Base-by-base conservation (phyloP, 2,797 vertebrate genomes). In the Petrocephalus schoutedeni region DNA sequence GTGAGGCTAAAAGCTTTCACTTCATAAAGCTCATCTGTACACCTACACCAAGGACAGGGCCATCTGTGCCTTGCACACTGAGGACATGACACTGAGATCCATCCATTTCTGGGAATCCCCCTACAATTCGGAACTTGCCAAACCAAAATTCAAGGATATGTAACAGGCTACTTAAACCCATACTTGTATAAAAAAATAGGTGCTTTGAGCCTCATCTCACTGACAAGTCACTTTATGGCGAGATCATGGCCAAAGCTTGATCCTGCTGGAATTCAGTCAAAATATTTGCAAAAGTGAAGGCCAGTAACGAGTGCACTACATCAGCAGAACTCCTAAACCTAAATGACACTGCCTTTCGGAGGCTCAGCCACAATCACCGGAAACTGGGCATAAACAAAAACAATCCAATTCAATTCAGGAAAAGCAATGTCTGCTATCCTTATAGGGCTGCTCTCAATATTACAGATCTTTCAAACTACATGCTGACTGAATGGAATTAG, bases 401-500 rank as follows among this genome's bases (percentile, higher is more conserved):
- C 74, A 49, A 80, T 49, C 41, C 36, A 21, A 80, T 80, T 80
- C 19, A 49, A 80, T 80, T 49, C 41, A 80, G 74, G 74, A 80
- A 80, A 80, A 80, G 74, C 16, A 80, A 80, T 80, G 19, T 45
- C 71, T 45, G 71, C 41, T 77, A n/a, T 77, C 74, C 74, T 80
- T 80, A 80, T 49, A 51, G 3, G 8, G 41, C 21, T 21, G 45
- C n/a, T 77, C 36, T 80, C 74, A 49, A 49, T 36, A 36, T 36
- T 74, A 74, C 67, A 74, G 67, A 74, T 74, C 32, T 67, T 32
- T 36, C 14, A 49, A n/a, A 28, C 51, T 56, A 57, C 28, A 56
- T 56, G 53, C 57, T 36, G 21, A 85, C 77, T 87, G 88, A 64
- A 85, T 83, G 88, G 87, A 74, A 91, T 64, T 86, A 86, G 16